These are phyloP conservation scores for Drosophila ogumai DNA, from an alignment of 1,140 invertebrate species.

Conservation along the genomic window DNA sequence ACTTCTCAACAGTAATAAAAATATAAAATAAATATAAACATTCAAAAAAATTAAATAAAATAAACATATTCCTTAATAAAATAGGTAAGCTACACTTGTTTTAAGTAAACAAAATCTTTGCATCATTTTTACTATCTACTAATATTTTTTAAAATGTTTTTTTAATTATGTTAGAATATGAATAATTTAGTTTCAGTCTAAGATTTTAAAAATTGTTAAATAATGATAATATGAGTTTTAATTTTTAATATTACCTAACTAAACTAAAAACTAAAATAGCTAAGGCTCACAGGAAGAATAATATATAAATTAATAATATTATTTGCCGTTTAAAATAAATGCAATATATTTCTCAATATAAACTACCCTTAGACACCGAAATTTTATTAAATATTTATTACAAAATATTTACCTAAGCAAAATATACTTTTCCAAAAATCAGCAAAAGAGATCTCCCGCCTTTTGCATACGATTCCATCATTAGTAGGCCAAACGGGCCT, in stretches of 20 bases:
- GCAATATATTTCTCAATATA: not conserved
- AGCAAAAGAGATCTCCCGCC: not conserved
- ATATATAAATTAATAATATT: not conserved
- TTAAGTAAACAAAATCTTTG: not conserved
- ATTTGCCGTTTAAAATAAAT: too few species aligned
- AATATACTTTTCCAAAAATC: not conserved
- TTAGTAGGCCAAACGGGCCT: slow-evolving; percentile 26
- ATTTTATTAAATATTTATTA: not conserved
- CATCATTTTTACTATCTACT: not conserved
- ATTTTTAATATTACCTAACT: not conserved
- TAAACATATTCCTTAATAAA: too few species aligned
- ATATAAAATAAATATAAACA: too few species aligned
- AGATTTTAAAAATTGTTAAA: too few species aligned
- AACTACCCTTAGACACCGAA: too few species aligned
- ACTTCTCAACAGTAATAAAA: too few species aligned
- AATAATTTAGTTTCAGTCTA: not conserved
- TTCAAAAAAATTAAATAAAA: too few species aligned
- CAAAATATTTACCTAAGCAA: not conserved
- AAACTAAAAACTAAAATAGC: not conserved
- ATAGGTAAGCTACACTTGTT: not conserved
- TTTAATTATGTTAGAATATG: not conserved
- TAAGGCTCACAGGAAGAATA: not conserved
- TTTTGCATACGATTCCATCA: not conserved
- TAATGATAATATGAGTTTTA: not conserved
- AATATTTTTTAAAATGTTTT: not conserved